phyloP scores from a whole-genome alignment of 2,797 vertebrate species.

The Phrynocephalus vlangalii region DNA sequence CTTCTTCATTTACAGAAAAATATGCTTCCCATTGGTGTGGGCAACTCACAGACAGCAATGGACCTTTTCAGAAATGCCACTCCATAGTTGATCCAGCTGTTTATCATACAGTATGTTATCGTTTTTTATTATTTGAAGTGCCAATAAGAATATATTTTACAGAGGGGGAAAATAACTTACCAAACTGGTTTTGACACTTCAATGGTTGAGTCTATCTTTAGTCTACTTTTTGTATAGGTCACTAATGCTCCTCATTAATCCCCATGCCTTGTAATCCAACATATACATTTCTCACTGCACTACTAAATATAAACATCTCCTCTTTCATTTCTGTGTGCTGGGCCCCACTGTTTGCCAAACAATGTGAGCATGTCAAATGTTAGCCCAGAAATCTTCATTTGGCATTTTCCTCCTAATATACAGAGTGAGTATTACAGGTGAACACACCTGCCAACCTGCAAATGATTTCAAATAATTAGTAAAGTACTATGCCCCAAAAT shows the following conservation, averaged over 20 bases:
- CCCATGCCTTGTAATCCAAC: background rate
- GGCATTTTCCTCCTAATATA: background rate
- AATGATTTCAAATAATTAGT: background rate
- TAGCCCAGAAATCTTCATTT: background rate
- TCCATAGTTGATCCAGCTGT: slow-evolving; percentile 78
- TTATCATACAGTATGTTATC: slow-evolving; percentile 80
- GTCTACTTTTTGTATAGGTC: slow-evolving; percentile 22
- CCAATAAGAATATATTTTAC: background rate
- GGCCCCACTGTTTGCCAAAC: background rate
- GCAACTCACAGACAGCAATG: slow-evolving; percentile 75
- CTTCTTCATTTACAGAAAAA: slow-evolving; percentile 79
- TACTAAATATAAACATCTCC: slow-evolving; percentile 36
- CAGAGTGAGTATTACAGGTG: background rate
- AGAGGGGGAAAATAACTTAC: background rate
- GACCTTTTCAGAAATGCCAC: slow-evolving; percentile 86
- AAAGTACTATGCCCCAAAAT: background rate
- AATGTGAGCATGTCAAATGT: background rate
- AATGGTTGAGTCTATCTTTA: background rate
- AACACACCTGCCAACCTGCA: background rate
- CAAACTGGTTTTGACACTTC: background rate
- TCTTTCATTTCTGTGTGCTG: background rate
- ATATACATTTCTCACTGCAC: slow-evolving; percentile 16
- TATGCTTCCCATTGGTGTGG: slow-evolving; percentile 90
- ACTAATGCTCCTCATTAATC: slow-evolving; percentile 10
- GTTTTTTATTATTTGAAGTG: slow-evolving; percentile 23